Percentiles rank a stretch among this genome's conserved stretches.
Evolutionary conservation across 2,113 vertebrate genomes (phyloP).

Genomic region (Sisor rabdophorus): DNA sequence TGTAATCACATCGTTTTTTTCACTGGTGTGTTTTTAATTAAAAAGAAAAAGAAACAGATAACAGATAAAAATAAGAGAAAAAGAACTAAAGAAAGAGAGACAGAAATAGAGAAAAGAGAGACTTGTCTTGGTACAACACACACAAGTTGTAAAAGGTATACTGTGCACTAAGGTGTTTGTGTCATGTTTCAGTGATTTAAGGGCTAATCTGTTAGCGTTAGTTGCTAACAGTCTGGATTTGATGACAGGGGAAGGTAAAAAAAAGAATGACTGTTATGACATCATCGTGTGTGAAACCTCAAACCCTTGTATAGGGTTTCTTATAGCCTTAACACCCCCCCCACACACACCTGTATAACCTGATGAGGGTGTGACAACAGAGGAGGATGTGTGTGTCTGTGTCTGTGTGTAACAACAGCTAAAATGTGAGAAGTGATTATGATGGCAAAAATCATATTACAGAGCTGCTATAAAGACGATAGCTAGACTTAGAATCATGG

Average conservation of each 20-base stretch:
- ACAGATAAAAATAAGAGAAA: no score
- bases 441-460: not conserved
- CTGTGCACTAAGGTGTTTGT: no score
- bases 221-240: not conserved
- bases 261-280: constrained; percentile 9
- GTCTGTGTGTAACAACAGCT: not conserved
- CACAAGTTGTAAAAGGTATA: not conserved
- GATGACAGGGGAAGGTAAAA: constrained; percentile 23
- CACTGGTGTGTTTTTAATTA: no score
- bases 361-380: not conserved
- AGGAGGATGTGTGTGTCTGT: not conserved
- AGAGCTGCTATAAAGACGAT: not conserved
- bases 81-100: no score
- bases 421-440: not conserved
- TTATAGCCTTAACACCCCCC: not conserved
- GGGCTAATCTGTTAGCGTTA: not conserved
- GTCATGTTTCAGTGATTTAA: not conserved
- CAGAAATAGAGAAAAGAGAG: no score
- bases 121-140: no score
- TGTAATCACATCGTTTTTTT: no score
- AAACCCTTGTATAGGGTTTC: constrained; percentile 2
- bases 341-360: constrained; percentile 1
- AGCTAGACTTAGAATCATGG: not conserved
- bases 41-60: no score
- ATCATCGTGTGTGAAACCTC: constrained; percentile 9